Conservation (phyloP, 2,797 vertebrate genomes). For the Urophycis tenuis region DNA sequence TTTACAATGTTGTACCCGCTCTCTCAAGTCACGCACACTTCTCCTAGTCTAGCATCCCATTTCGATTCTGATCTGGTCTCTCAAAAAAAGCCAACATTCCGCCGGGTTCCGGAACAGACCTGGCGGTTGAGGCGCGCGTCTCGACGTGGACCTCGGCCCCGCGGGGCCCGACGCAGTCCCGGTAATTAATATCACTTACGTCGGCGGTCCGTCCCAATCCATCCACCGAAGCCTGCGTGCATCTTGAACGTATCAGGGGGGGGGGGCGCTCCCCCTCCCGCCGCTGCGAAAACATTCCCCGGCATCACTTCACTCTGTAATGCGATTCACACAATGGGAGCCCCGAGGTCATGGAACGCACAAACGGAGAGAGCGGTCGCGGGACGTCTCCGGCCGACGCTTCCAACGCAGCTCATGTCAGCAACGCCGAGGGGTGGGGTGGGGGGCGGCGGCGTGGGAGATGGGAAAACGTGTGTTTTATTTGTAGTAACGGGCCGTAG, state of each 20-base stretch:
- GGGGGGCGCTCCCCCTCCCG: constrained; percentile 43
- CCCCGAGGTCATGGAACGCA: constrained; percentile 49
- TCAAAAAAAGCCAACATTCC: not conserved
- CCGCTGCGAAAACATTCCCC: constrained; percentile 46
- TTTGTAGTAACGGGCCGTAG: not conserved
- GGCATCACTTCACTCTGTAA: constrained; percentile 52
- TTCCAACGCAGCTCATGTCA: constrained; percentile 59
- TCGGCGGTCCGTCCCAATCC: constrained; percentile 28
- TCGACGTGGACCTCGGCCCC: constrained; percentile 10
- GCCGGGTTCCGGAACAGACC: not conserved
- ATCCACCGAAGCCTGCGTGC: constrained; percentile 31
- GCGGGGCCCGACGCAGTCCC: constrained; percentile 21
- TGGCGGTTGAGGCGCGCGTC: not conserved
- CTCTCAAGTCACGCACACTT: not conserved
- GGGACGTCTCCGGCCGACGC: constrained; percentile 49
- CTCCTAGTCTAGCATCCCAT: not conserved
- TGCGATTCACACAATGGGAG: constrained; percentile 60
- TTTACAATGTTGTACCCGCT: not conserved
- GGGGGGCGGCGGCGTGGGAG: too few species aligned
- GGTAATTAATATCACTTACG: constrained; percentile 45
- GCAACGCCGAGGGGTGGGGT: constrained; percentile 60
- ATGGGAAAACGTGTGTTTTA: not conserved
- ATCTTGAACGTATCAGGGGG: constrained; percentile 50
- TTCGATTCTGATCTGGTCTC: not conserved
- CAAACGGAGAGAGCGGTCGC: constrained; percentile 55